These are phyloP conservation scores for Drosophila kanapiae DNA, from an alignment of 1,140 invertebrate genomes.

Conservation along the genomic window DNA sequence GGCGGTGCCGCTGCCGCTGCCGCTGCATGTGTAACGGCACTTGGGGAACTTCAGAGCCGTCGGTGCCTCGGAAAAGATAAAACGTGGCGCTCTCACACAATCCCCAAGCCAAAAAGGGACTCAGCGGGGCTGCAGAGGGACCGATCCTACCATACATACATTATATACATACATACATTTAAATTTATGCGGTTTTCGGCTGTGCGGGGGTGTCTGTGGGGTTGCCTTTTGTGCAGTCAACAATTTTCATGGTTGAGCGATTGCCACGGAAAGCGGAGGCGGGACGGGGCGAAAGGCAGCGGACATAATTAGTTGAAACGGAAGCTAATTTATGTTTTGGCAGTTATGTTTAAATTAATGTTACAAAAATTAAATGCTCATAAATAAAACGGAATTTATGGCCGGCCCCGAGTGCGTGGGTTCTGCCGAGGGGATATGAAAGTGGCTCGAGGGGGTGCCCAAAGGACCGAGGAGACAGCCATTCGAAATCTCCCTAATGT, in stretches of 20 bases:
- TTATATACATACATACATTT: too few species aligned
- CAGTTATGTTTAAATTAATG: conserved; percentile 85
- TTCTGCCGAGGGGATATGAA: neutral
- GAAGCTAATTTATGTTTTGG: conserved; percentile 85
- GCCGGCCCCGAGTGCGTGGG: conserved; percentile 13
- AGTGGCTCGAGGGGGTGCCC: neutral
- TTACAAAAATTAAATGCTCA: conserved; percentile 85
- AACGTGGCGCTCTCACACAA: conserved; percentile 57
- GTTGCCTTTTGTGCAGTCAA: conserved; percentile 82
- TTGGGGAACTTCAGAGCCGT: conserved; percentile 42
- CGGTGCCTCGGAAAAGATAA: conserved; percentile 59
- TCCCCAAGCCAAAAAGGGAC: conserved; percentile 10
- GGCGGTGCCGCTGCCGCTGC: conserved; percentile 35
- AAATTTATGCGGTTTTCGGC: conserved; percentile 67
- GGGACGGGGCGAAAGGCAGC: conserved; percentile 2
- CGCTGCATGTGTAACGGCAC: conserved; percentile 82
- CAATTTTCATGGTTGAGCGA: conserved; percentile 82
- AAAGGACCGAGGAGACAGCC: conserved; percentile 31
- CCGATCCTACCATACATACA: conserved; percentile 27
- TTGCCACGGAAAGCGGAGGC: conserved; percentile 52
- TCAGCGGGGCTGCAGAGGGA: conserved; percentile 4
- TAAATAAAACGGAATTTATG: conserved; percentile 83
- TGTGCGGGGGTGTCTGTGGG: conserved; percentile 47
- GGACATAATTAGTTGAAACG: conserved; percentile 85
- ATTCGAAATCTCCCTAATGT: conserved; percentile 70